Evolutionary conservation across 2,113 vertebrate species (phyloP).

Genomic region (Apaloderma vittatum): DNA sequence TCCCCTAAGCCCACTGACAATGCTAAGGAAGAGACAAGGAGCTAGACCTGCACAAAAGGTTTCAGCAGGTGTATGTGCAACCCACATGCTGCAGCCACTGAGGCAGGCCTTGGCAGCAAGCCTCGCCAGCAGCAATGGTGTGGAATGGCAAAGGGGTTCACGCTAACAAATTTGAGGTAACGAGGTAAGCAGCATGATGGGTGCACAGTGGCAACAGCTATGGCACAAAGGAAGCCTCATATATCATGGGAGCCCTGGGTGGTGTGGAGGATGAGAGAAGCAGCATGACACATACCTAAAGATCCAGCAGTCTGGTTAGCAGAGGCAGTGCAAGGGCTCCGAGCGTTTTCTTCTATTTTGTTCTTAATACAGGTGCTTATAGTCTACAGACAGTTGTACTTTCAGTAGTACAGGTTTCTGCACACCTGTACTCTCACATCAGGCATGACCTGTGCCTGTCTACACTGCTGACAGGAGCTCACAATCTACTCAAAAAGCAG

Average conservation of each 20-base stretch:
- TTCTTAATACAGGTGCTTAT: neutral
- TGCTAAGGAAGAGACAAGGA: neutral
- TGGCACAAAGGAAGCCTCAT: neutral
- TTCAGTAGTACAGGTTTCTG: neutral
- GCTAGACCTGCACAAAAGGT: neutral
- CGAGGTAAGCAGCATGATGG: fast-evolving
- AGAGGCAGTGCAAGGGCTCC: neutral
- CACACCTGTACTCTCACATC: neutral
- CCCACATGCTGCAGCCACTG: neutral
- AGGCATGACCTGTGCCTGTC: neutral
- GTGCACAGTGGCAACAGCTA: fast-evolving
- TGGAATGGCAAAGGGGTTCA: neutral
- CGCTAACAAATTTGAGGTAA: neutral
- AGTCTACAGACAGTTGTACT: neutral
- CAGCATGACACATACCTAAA: fast-evolving
- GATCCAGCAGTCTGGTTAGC: neutral
- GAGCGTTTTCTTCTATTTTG: neutral
- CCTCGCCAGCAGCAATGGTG: neutral
- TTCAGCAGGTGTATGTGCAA: neutral
- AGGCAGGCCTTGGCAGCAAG: neutral
- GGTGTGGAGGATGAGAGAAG: neutral
- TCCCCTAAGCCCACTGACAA: fast-evolving
- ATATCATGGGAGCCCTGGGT: neutral
- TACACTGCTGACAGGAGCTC: neutral
- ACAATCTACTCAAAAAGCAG: neutral